A percentile compares a stretch with the other conserved stretches of the same genome.
Conservation (phyloP, 1,140 invertebrate species). For the Euglossa dilemma region DNA sequence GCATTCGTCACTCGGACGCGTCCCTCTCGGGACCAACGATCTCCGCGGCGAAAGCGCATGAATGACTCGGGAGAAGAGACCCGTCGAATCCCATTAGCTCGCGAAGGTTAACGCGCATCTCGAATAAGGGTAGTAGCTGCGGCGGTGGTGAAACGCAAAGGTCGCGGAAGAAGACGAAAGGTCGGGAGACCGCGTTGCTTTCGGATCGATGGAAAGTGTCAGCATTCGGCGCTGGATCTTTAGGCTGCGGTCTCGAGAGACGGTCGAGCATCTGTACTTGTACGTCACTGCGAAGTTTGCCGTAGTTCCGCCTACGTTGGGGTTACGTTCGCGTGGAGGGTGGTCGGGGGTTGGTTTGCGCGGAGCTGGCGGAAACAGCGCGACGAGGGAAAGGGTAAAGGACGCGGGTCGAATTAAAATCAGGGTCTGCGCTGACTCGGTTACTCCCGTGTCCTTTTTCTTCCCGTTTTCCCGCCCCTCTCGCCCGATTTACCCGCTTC, state of each 20-base stretch:
- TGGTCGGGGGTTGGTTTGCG: constrained; percentile 19
- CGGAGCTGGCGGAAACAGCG: not conserved
- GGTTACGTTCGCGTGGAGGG: constrained; percentile 1
- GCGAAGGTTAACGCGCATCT: not conserved
- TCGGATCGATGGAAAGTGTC: constrained; percentile 13
- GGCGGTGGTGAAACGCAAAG: no score
- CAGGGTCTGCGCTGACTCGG: constrained; percentile 23
- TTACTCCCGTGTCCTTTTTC: not conserved
- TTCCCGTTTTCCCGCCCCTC: not conserved
- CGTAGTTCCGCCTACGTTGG: constrained; percentile 46
- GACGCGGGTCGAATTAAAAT: constrained; percentile 45
- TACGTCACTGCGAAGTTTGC: constrained; percentile 55
- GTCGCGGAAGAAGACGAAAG: no score
- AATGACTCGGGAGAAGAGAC: no score
- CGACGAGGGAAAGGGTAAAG: no score
- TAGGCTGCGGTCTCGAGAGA: constrained; percentile 11
- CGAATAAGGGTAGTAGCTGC: no score
- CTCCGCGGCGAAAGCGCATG: not conserved
- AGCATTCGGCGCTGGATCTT: constrained; percentile 45
- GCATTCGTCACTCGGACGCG: not conserved
- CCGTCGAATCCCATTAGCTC: not conserved
- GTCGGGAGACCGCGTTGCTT: no score
- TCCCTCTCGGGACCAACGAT: not conserved
- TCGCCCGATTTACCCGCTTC: no score
- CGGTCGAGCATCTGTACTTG: constrained; percentile 36